phyloP scores from a whole-genome alignment of 2,797 vertebrate species.

The Gymnoscopelus braueri region DNA sequence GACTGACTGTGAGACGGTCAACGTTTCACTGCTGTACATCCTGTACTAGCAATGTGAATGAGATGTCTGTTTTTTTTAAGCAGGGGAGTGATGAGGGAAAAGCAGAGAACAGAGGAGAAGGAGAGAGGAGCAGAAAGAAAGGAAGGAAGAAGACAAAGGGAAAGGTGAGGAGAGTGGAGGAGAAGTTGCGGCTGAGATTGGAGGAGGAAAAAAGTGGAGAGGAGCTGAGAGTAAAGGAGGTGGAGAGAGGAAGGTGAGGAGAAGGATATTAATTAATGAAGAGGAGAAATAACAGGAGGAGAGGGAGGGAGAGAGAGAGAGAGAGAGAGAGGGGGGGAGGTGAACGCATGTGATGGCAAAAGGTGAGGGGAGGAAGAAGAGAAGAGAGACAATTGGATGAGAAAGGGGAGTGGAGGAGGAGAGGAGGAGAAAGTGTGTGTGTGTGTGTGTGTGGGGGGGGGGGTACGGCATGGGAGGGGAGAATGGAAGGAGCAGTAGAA shows the following conservation, averaged over 20 bases:
- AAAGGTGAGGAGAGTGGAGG: background rate
- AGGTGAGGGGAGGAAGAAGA: background rate
- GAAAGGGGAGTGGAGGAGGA: no score
- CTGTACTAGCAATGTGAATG: no score
- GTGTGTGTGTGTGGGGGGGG: background rate
- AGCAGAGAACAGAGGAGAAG: background rate
- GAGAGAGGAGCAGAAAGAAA: background rate
- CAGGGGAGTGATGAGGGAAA: background rate
- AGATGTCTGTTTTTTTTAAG: no score
- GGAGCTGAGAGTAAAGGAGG: background rate
- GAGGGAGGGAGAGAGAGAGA: background rate
- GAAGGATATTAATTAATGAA: background rate
- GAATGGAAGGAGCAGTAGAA: no score
- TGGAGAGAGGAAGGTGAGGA: background rate
- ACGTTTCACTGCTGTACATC: no score
- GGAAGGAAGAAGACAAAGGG: background rate
- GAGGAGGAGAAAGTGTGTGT: slow-evolving; percentile 15
- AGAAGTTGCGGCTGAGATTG: no score
- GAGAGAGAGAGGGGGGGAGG: slow-evolving; percentile 1
- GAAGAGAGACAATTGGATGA: no score
- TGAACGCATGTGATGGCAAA: background rate
- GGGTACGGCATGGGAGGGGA: no score
- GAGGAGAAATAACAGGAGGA: background rate
- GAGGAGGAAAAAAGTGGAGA: background rate
- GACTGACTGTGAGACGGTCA: no score